phyloP scores from a whole-genome alignment of 2,888 invertebrate genomes.

The Lysandra coridon region DNA sequence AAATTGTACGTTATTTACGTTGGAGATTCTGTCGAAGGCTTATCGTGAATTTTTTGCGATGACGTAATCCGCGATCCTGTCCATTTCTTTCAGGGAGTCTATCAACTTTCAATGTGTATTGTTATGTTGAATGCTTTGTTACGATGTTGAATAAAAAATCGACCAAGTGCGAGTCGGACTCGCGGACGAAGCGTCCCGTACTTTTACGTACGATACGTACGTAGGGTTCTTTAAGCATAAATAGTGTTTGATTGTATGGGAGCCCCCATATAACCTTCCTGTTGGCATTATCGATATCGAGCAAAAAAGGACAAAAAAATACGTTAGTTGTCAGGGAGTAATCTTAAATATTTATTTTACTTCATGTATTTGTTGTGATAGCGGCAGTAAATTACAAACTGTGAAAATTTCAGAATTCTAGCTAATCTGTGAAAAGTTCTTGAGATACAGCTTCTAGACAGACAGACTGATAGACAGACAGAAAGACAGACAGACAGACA shows the following conservation, averaged over 20 bases:
- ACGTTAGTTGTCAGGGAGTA: too few species aligned
- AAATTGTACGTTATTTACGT: neutral
- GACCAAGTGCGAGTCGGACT: neutral
- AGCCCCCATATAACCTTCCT: too few species aligned
- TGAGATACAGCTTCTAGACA: neutral
- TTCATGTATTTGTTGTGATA: too few species aligned
- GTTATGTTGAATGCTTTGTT: neutral
- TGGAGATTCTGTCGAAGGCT: neutral
- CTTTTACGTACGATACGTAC: too few species aligned
- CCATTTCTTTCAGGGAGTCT: neutral
- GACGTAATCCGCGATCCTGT: neutral
- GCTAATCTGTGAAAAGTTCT: too few species aligned
- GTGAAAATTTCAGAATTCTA: neutral
- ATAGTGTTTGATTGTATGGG: too few species aligned
- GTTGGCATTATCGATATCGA: too few species aligned
- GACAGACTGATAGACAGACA: neutral
- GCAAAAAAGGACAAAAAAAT: too few species aligned
- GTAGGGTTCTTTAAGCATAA: neutral
- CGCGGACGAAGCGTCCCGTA: neutral
- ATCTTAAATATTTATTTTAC: too few species aligned
- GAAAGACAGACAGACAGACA: neutral
- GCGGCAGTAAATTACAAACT: neutral
- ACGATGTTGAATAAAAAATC: neutral
- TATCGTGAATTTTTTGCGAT: constrained; percentile 1
- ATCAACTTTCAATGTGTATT: neutral